Base-by-base conservation (phyloP, 2,113 vertebrate species). In the Rhinoderma darwinii region DNA sequence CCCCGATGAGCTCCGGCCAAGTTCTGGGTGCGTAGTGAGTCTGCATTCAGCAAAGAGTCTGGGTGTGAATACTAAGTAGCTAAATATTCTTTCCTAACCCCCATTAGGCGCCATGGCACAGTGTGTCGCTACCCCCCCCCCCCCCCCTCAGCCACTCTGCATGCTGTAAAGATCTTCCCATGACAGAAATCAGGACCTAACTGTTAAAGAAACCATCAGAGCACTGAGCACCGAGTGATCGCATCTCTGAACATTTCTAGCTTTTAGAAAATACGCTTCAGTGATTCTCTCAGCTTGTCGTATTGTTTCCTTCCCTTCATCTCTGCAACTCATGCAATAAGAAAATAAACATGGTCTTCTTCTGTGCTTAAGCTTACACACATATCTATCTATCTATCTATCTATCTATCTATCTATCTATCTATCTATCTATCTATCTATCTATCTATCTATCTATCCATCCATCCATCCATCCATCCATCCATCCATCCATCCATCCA, bases 11-110 rank as follows among this genome's bases (percentile, higher is more conserved):
- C 50, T 87, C 68, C 51, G 79, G 86, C 86, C 78, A 87, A 87
- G 78, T 61, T 82, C 86, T 82, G 35, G 18, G 54, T 87, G 79
- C 30, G 51, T 82, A 73, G 78, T 87, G 70, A 87, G 68, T 82
- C 86, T 87, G 86, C 86, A 75, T 87, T 75, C 79, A 87, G 86
- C 86, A 50, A 61, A 87, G 79, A 87, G 86, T 15, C 86, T 87
- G 79, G 79, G 86, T 82, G 70, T 87, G 86, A 75, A 87, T 87
- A 82, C 86, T 87, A 87, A 87, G 66, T 39, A 87, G 86, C 68
- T 63, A 63, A 75, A 87, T 82, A 47, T 43, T 87, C 85, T 74
- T 81, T 11, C 4, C 41, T 82, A 87, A 72, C 39, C 85, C 63
- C 63, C 39, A 82, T 75, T 87, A 82, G 27, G 32, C 47, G 68